Evolutionary conservation across 1,140 invertebrate genomes (phyloP).

Genomic region (Pararge aegeria): DNA sequence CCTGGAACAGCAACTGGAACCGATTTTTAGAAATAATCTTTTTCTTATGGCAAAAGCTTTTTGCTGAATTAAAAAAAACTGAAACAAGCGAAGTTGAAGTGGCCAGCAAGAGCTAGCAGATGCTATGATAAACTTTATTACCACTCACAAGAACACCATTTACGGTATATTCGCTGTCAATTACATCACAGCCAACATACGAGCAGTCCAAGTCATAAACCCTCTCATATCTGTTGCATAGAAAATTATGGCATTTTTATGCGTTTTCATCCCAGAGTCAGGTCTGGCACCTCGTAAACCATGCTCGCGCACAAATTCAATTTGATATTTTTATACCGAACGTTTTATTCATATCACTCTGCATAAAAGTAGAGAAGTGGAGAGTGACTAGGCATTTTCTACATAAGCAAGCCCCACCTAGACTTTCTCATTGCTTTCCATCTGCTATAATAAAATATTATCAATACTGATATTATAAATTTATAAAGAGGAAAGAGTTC

Average conservation of each 20-base stretch:
- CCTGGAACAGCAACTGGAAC: no score
- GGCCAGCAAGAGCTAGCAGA: no score
- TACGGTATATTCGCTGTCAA: slow-evolving; percentile 31
- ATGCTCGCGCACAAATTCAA: slow-evolving; percentile 56
- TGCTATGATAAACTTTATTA: slow-evolving; percentile 3
- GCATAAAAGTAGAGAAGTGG: not conserved
- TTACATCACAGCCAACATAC: slow-evolving; percentile 28
- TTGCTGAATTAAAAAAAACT: no score
- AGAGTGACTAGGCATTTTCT: no score
- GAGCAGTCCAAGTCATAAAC: slow-evolving; percentile 45
- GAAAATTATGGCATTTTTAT: slow-evolving; percentile 67
- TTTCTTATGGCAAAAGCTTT: no score
- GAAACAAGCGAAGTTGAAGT: no score
- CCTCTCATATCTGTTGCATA: slow-evolving; percentile 58
- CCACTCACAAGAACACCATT: slow-evolving; percentile 26
- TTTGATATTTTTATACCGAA: slow-evolving; percentile 38
- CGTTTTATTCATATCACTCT: slow-evolving; percentile 1
- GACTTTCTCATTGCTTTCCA: no score
- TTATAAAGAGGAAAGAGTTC: no score
- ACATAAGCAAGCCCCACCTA: no score
- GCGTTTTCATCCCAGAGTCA: slow-evolving; percentile 45
- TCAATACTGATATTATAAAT: no score
- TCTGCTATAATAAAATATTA: no score
- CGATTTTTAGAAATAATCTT: no score
- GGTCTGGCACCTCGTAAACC: slow-evolving; percentile 58